A percentile compares a stretch with the other conserved stretches of the same genome.
Evolutionary conservation across 2,888 invertebrate genomes (phyloP).

Genomic region (Sinelater perroti): DNA sequence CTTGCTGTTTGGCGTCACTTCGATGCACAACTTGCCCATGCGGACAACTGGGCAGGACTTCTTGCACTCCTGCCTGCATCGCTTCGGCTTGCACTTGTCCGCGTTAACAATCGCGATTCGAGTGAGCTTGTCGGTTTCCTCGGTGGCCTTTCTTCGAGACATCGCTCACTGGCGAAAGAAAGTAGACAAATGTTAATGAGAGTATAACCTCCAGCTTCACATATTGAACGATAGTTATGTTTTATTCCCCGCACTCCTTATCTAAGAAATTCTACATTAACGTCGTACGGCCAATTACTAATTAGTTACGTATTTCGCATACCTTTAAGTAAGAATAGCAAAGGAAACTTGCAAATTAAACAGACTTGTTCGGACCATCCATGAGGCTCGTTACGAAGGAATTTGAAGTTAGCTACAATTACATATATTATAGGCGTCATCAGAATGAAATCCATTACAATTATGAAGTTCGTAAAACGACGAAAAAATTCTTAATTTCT

Average conservation of each 20-base stretch:
- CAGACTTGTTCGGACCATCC: background rate
- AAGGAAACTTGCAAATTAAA: slow-evolving; percentile 4
- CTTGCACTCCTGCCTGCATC: slow-evolving; percentile 99
- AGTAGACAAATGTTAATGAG: slow-evolving; percentile 10
- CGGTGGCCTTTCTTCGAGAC: slow-evolving; percentile 67
- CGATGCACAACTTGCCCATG: slow-evolving; percentile 99
- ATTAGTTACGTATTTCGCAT: background rate
- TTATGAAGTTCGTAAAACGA: background rate
- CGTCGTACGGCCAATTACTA: background rate
- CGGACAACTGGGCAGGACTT: slow-evolving; percentile 98
- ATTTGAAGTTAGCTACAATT: background rate
- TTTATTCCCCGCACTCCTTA: background rate
- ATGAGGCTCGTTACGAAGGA: slow-evolving; percentile 7
- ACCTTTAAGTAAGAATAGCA: slow-evolving; percentile 15
- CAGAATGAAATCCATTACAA: background rate
- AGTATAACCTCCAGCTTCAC: slow-evolving; percentile 9
- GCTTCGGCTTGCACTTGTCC: slow-evolving; percentile 98
- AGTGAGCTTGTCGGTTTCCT: slow-evolving; percentile 92
- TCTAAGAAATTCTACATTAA: background rate
- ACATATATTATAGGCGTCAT: background rate
- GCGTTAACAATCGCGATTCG: slow-evolving; percentile 97
- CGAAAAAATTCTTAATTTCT: background rate
- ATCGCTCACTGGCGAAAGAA: slow-evolving; percentile 13
- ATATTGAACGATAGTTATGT: slow-evolving; percentile 12
- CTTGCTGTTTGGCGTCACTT: slow-evolving; percentile 94